Evolutionary conservation across 2,797 vertebrate genomes (phyloP), one percentile per base, ranked within the genome.

Genomic region (Sebastes goodei): DNA sequence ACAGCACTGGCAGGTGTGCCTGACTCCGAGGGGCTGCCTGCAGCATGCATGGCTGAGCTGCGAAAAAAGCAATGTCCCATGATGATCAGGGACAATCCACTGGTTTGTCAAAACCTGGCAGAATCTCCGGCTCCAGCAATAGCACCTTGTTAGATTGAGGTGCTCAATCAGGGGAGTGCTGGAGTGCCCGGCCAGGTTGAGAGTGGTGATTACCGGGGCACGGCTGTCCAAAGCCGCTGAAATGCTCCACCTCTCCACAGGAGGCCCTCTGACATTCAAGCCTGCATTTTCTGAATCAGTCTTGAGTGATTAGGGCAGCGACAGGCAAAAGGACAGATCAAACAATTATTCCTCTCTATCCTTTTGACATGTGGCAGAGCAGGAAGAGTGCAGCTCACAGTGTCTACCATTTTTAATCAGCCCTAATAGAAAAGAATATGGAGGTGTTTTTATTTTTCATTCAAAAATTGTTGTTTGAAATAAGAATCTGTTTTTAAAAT

Each of bases 201-300:
- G 97, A 98, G 97, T 96, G 97, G 97, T 99, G 98, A 99, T 99
- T 99, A 98, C 97, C 96, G 96, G 97, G 97, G 95, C 96, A 96
- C 95, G 96, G 96, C 96, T 95, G 96, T 91, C 96, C 94, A 97
- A 96, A 97, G 97, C 96, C 95, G 94, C 96, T 95, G 96, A 97
- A 98, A 97, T 97, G 97, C 97, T 97, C 97, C 96, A 95, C 96
- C 95, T 96, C 98, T 92, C 98, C 90, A 95, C 98, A 97, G 98
- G 98, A 98, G 97, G 97, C 97, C 97, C 96, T 97, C 97, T 97
- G 97, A 97, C 97, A 97, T 98, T 98, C 97, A 97, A 97, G 97
- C 96, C 97, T 98, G 96, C 98, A 97, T 99, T 96, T 99, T 98
- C 97, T 98, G 98, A 99, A 99, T 99, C 98, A 99, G 97, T 95